Evolutionary conservation across 2,113 vertebrate species (phyloP).

Genomic region (Sphyrna mokarran): DNA sequence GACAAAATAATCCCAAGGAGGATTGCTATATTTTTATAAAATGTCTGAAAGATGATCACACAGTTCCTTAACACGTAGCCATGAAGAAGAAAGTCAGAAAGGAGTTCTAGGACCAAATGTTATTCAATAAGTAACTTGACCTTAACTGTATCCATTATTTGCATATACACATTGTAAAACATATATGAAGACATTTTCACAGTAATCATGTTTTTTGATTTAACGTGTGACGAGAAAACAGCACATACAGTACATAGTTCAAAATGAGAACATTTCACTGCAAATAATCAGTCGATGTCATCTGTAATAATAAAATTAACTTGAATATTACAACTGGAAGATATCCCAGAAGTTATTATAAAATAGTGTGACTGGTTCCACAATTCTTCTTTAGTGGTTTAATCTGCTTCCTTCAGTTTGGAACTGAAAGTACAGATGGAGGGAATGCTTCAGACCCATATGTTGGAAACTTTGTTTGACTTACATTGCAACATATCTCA

Average conservation of each 20-base stretch:
- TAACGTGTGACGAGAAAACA: neutral
- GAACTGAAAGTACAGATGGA: neutral
- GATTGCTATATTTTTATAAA: neutral
- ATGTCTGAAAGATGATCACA: neutral
- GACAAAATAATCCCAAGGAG: neutral
- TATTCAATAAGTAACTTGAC: neutral
- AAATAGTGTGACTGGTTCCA: neutral
- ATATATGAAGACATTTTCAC: neutral
- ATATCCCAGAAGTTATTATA: neutral
- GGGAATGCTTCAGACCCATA: neutral
- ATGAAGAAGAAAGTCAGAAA: neutral
- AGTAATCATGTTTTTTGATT: neutral
- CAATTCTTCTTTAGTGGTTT: constrained; percentile 20
- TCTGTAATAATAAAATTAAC: neutral
- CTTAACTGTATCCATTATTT: neutral
- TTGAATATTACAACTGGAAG: constrained; percentile 1
- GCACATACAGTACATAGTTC: neutral
- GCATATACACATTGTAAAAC: neutral
- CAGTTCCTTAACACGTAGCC: neutral
- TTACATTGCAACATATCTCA: constrained; percentile 1
- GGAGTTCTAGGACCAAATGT: neutral
- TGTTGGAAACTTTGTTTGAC: constrained; percentile 8
- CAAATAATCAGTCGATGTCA: neutral
- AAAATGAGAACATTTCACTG: neutral
- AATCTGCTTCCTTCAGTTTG: neutral